phyloP scores from a whole-genome alignment of 2,113 vertebrate species.

The Lamprotornis superbus region DNA sequence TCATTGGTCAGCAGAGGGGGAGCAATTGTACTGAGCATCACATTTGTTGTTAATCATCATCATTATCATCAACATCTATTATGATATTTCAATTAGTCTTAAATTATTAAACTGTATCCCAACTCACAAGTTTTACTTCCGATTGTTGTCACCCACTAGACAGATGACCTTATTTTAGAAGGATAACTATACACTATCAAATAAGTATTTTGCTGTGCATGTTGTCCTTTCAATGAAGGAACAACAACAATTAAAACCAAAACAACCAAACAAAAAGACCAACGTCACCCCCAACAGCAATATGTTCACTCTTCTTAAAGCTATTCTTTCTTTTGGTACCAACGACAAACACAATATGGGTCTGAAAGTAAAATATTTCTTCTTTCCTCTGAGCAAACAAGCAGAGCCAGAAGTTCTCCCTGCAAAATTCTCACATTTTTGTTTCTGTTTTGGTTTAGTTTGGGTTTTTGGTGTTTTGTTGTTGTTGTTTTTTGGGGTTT shows the following conservation, averaged over 20 bases:
- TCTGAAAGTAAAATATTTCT: not conserved
- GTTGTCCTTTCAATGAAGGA: not conserved
- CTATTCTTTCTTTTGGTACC: not conserved
- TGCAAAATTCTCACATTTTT: not conserved
- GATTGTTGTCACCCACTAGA: not conserved
- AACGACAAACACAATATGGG: not conserved
- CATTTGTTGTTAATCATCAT: not conserved
- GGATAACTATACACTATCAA: not conserved
- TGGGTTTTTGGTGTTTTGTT: not conserved
- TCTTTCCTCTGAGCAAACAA: not conserved
- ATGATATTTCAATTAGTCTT: not conserved
- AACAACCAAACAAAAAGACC: not conserved
- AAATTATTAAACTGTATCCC: not conserved
- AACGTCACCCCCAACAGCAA: not conserved
- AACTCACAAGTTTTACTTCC: not conserved
- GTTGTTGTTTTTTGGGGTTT: not conserved
- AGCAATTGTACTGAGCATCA: not conserved
- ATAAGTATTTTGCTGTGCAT: rapidly evolving
- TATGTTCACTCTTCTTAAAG: not conserved
- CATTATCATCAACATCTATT: not conserved
- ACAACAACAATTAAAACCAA: not conserved
- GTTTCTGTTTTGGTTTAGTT: not conserved
- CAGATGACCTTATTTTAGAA: not conserved
- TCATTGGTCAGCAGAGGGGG: not conserved
- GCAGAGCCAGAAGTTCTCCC: not conserved